These are phyloP conservation scores for Euzophera pinguis DNA, from an alignment of 2,888 invertebrate species.

Conservation along the genomic window DNA sequence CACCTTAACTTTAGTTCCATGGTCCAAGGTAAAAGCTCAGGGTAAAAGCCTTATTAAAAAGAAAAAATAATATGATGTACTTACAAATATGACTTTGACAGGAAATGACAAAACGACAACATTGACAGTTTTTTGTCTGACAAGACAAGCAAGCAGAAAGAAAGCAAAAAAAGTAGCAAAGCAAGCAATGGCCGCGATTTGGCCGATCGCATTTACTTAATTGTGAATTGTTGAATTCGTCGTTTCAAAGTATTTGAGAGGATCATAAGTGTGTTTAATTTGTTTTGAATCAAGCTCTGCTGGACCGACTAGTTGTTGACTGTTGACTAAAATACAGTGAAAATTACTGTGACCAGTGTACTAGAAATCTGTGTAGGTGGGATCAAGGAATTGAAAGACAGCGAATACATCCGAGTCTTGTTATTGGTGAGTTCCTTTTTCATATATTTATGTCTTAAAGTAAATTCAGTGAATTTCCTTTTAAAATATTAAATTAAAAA, in stretches of 20 bases:
- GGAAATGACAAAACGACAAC: too few species aligned
- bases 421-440: slow-evolving; percentile 61
- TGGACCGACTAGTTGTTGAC: slow-evolving; percentile 27
- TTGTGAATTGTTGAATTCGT: slow-evolving; percentile 30
- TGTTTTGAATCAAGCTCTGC: slow-evolving; percentile 29
- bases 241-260: slow-evolving; percentile 33
- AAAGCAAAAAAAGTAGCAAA: neutral
- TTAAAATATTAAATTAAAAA: neutral
- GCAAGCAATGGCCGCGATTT: slow-evolving; percentile 30
- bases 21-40: too few species aligned
- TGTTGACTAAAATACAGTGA: slow-evolving; percentile 32
- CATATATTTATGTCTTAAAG: neutral
- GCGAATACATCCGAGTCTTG: slow-evolving; percentile 49
- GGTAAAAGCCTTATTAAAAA: too few species aligned
- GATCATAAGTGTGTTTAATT: slow-evolving; percentile 28
- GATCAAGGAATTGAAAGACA: slow-evolving; percentile 32
- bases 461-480: neutral
- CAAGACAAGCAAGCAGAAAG: neutral
- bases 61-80: too few species aligned
- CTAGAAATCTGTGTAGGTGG: slow-evolving; percentile 51
- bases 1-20: too few species aligned
- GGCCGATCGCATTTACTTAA: slow-evolving; percentile 30
- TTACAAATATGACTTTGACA: too few species aligned
- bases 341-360: too few species aligned
- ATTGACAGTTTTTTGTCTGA: too few species aligned